Percentiles rank a stretch among this genome's conserved stretches.
Conservation (phyloP, 2,113 vertebrate genomes). For the Pavo muticus region DNA sequence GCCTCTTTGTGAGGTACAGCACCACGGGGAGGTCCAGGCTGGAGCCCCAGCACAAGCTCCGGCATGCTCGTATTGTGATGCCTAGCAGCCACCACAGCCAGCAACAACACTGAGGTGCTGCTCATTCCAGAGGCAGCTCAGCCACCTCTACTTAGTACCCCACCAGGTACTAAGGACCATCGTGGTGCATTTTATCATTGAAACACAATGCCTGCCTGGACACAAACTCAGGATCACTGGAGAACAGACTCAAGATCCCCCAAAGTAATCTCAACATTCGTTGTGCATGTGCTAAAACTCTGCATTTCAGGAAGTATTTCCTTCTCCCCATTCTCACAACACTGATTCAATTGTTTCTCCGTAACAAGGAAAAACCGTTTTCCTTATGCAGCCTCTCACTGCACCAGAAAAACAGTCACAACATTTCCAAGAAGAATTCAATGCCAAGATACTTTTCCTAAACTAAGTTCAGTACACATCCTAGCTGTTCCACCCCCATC, state of each 20-base stretch:
- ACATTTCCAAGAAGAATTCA: not conserved
- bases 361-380: not conserved
- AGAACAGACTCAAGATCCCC: not conserved
- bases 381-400: not conserved
- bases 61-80: fast-evolving
- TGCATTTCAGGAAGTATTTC: not conserved
- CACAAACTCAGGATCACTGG: not conserved
- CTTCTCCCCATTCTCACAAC: not conserved
- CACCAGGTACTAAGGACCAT: too few species aligned
- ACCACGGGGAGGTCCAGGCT: not conserved
- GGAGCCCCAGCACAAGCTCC: not conserved
- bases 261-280: not conserved
- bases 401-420: not conserved
- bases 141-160: not conserved
- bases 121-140: not conserved
- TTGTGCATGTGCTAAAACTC: not conserved
- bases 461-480: not conserved
- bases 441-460: not conserved
- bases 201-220: not conserved
- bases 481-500: not conserved
- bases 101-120: fast-evolving
- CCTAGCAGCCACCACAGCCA: fast-evolving
- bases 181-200: not conserved
- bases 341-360: not conserved
- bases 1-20: not conserved